Base-by-base conservation (phyloP, 2,113 vertebrate genomes). In the Hipposideros armiger region DNA sequence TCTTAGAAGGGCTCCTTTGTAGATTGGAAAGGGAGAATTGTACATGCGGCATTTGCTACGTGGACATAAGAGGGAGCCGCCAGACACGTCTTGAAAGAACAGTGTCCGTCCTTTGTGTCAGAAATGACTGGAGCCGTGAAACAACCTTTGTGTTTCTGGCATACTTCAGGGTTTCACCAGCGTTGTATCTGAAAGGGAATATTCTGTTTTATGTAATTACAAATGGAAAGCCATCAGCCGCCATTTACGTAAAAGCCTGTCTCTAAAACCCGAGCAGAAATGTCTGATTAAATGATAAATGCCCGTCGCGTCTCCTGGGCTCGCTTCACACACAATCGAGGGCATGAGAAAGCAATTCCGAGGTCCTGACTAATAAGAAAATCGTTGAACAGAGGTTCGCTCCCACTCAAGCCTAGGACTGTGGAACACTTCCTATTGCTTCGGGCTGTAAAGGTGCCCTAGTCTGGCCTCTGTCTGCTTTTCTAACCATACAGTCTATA, bases 161-260 rank as follows among this genome's bases (percentile, higher is more conserved):
- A 80, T 67, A 22, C 72, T 91, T 87, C 40, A 30, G 7, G 32
- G 30, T 81, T 85, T 92, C 81, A 8, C 19, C 28, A 2, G 4
- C 56, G 5, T 92, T 89, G 70, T 83, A n/a, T 86, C 28, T 40
- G 77, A 60, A 91, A 92, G 40, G 47, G 10, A 73, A 47, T 36
- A n/a, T 72, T 90, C 58, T 58, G 19, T 32, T 95, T 58, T 58
- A 90, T 82, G 30, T 60, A 58, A 52, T 94, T 95, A 40, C 36
- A 78, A 85, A 32, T 80, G 72, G 54, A 86, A 92, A 95, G 54
- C n/a, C 13, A 24, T 78, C 58, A 22, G 3, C 58, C 22, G 0
- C 62, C 20, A 58, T 62, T 17, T 64, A 40, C 7, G 2, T 88
- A 62, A 85, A 95, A 60, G 10, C 56, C 22, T 32, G 5, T 80